phyloP scores from a whole-genome alignment of 1,140 invertebrate species.

The Aphidius ervi region DNA sequence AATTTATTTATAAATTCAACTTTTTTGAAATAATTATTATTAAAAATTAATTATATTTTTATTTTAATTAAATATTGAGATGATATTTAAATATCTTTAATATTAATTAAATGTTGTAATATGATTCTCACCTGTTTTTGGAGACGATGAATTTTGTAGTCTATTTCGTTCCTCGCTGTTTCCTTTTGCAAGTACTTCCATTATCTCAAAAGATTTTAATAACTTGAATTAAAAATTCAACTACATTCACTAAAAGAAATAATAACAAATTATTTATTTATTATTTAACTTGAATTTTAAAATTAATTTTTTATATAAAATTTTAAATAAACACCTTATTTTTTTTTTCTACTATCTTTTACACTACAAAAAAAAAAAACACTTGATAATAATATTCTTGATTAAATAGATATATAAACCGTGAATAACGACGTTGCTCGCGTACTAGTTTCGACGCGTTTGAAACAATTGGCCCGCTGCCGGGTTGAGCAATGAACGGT shows the following conservation, averaged over 20 bases:
- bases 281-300: no score
- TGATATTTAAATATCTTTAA: neutral
- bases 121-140: slow-evolving; percentile 39
- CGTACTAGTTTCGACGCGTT: slow-evolving; percentile 40
- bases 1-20: neutral
- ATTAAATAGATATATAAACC: neutral
- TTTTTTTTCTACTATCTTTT: no score
- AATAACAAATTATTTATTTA: neutral
- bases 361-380: no score
- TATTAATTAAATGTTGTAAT: slow-evolving; percentile 9
- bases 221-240: slow-evolving; percentile 14
- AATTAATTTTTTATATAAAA: no score
- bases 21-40: no score
- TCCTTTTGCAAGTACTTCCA: slow-evolving; percentile 51
- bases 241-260: neutral
- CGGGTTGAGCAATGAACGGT: slow-evolving; percentile 29
- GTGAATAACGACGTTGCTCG: slow-evolving; percentile 21
- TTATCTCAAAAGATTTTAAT: slow-evolving; percentile 51
- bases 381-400: neutral
- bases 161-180: slow-evolving; percentile 33
- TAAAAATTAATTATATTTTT: no score
- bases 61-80: slow-evolving; percentile 21
- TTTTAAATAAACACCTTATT: no score
- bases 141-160: slow-evolving; percentile 43
- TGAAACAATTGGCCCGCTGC: slow-evolving; percentile 42